Base-by-base conservation (phyloP, 2,113 vertebrate species). In the Dipodomys merriami region DNA sequence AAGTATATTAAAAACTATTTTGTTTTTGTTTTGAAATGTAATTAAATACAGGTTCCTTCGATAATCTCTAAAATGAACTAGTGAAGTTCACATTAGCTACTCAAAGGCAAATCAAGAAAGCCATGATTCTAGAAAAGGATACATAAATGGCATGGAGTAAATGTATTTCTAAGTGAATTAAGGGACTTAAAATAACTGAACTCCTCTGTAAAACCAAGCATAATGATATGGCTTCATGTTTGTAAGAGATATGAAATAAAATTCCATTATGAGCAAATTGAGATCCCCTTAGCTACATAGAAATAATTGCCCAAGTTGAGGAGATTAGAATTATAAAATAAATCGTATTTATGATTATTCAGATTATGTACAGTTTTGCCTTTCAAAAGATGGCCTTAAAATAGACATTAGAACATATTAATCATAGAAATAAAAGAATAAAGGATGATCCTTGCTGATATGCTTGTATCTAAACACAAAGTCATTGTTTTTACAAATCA, bases 1-100 rank as follows among this genome's bases (percentile, higher is more conserved):
- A 1, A 90, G 46, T 13, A 77, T 80, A 77, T 68, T 76, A 77
- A 81, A 88, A 60, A 83, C 62, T 73, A 88, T 49, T 87, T 76
- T 84, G 18, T n/a, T 76, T 90, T 90, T 88, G 46, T 86, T 94
- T 67, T 77, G 18, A 53, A 84, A 81, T 91, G 7, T 23, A 88
- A 76, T 68, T 83, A 83, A 76, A 39, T 83, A 67, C 30, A 53
- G 81, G 0, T 94, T 81, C 16, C 11, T n/a, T 72, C 77, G n/a
- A 86, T 5, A 89, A 20, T 64, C 11, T 72, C 19, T 83, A 80
- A 91, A 4, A 72, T 80, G 53, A 57, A 35, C 23, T 64, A 16
- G 18, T 29, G 39, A 60, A 88, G 9, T 13, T 91, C 78, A 16
- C 19, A 22, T 74, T 91, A 57, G 44, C 8, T 90, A 77, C n/a